Conservation (phyloP, 2,888 invertebrate species). For the Chrysodeixis includens region DNA sequence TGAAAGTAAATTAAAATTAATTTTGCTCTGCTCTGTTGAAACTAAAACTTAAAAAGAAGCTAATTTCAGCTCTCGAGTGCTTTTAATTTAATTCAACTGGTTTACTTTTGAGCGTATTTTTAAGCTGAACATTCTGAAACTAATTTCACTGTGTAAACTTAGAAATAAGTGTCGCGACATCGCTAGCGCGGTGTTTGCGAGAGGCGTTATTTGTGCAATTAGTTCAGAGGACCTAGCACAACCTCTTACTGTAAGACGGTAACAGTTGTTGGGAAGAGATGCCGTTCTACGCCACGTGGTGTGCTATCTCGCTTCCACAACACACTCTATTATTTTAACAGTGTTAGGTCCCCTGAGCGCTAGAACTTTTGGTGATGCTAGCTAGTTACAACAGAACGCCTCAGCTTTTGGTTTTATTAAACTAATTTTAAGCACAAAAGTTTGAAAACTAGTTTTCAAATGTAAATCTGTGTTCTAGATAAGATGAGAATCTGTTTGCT, state of each 20-base stretch:
- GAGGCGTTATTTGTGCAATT: slow-evolving; percentile 6
- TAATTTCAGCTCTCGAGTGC: slow-evolving; percentile 1
- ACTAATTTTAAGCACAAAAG: slow-evolving; percentile 8
- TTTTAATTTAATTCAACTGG: background rate
- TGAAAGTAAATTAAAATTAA: background rate
- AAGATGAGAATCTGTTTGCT: slow-evolving; percentile 2
- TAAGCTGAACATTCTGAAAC: background rate
- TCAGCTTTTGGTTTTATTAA: slow-evolving; percentile 5
- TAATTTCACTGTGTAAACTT: slow-evolving; percentile 8
- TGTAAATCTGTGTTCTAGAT: background rate
- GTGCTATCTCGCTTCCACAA: no score
- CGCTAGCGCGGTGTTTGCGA: slow-evolving; percentile 5
- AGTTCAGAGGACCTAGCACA: background rate
- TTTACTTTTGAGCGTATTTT: background rate
- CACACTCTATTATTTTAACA: no score
- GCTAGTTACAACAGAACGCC: background rate
- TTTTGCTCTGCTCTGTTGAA: background rate
- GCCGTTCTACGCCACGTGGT: background rate
- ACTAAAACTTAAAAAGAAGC: background rate
- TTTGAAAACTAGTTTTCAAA: background rate
- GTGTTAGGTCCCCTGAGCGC: background rate
- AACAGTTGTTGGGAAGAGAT: no score
- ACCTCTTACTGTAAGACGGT: no score
- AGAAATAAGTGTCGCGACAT: background rate
- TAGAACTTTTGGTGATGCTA: background rate